A percentile compares a stretch with the other conserved stretches of the same genome.
Conservation (phyloP, 2,888 invertebrate genomes). For the Oeneis ivallda region DNA sequence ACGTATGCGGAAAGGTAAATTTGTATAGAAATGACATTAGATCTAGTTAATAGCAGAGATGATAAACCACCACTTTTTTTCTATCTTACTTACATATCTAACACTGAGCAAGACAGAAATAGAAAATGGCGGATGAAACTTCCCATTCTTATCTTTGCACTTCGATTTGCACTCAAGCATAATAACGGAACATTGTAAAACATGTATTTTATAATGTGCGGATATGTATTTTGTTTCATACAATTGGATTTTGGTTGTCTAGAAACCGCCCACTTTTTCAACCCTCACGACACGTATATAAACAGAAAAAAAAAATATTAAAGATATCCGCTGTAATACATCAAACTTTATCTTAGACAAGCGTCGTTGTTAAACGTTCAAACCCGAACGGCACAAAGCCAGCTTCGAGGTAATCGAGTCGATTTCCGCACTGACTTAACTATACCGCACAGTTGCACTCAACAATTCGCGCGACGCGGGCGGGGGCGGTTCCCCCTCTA, state of each 20-base stretch:
- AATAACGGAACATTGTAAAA: neutral
- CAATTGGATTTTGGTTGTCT: neutral
- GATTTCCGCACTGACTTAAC: conserved; percentile 40
- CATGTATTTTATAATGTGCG: too few species aligned
- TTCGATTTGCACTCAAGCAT: neutral
- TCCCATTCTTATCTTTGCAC: neutral
- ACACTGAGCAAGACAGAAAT: neutral
- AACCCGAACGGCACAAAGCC: conserved; percentile 17
- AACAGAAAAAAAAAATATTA: neutral
- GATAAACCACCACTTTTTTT: too few species aligned
- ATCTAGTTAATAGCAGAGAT: too few species aligned
- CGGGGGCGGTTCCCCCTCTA: conserved; percentile 52
- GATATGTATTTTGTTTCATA: too few species aligned
- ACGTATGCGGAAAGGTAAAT: too few species aligned
- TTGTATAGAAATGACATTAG: too few species aligned
- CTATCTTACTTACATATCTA: too few species aligned
- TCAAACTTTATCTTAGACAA: neutral
- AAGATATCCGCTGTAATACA: neutral
- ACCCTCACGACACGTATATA: neutral
- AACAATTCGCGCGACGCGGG: conserved; percentile 45
- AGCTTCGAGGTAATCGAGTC: conserved; percentile 28
- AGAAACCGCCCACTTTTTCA: neutral
- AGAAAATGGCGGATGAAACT: neutral
- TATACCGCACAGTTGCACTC: conserved; percentile 43
- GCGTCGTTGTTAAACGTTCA: conserved; percentile 1